Conservation (phyloP, 1,140 invertebrate species). For the Drepana arcuata region DNA sequence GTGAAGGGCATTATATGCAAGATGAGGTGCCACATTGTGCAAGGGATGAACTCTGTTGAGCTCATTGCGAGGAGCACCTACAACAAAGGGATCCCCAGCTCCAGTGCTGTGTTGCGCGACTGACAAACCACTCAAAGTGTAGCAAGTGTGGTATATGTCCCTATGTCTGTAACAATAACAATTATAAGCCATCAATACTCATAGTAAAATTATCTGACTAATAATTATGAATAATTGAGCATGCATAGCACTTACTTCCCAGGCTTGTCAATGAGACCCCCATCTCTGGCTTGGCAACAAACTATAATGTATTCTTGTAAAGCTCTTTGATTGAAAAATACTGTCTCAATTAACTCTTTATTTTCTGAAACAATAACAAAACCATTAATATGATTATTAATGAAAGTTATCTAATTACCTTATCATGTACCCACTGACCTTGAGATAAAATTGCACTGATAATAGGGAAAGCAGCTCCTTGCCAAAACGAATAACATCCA, state of each 20-base stretch:
- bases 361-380: slow-evolving; percentile 36
- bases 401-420: background rate
- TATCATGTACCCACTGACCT: slow-evolving; percentile 46
- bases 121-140: slow-evolving; percentile 94
- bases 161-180: slow-evolving; percentile 76
- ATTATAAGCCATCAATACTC: background rate
- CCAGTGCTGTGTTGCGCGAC: slow-evolving; percentile 88
- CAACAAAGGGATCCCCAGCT: slow-evolving; percentile 64
- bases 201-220: too few species aligned
- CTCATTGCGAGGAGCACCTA: slow-evolving; percentile 54
- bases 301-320: slow-evolving; percentile 96
- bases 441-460: slow-evolving; percentile 70
- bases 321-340: slow-evolving; percentile 87
- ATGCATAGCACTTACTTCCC: slow-evolving; percentile 80
- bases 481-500: slow-evolving; percentile 99
- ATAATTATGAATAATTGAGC: too few species aligned
- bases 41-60: slow-evolving; percentile 62
- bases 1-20: slow-evolving; percentile 61
- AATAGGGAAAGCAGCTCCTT: slow-evolving; percentile 90
- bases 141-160: slow-evolving; percentile 98
- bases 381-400: too few species aligned
- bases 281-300: slow-evolving; percentile 91
- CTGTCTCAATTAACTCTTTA: slow-evolving; percentile 67
- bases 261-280: slow-evolving; percentile 97
- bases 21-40: slow-evolving; percentile 63